Evolutionary conservation across 2,888 invertebrate species (phyloP).

Genomic region (Aleiodes leptofemur): DNA sequence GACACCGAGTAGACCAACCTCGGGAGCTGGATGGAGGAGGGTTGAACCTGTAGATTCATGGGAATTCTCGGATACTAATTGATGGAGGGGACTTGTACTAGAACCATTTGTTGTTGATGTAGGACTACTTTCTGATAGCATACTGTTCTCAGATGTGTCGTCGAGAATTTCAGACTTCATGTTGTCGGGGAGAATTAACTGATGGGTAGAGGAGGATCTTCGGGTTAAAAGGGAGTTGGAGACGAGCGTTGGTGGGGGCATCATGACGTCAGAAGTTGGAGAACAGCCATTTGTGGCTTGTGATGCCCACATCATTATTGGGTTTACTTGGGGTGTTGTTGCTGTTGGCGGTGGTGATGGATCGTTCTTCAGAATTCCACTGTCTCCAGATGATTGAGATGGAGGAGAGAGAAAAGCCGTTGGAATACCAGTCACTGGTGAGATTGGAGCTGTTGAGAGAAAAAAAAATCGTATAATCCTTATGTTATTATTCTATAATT

Average conservation of each 20-base stretch:
- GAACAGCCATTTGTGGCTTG: slow-evolving; percentile 44
- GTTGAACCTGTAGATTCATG: slow-evolving; percentile 62
- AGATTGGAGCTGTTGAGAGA: slow-evolving; percentile 61
- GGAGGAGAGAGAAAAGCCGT: slow-evolving; percentile 54
- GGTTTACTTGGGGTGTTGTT: slow-evolving; percentile 57
- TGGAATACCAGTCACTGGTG: slow-evolving; percentile 59
- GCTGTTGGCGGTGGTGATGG: slow-evolving; percentile 60
- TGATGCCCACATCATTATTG: slow-evolving; percentile 71
- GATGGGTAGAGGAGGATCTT: slow-evolving; percentile 78
- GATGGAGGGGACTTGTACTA: slow-evolving; percentile 67
- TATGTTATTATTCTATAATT: too few species aligned
- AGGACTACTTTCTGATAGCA: slow-evolving; percentile 74
- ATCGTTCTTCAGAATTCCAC: slow-evolving; percentile 65
- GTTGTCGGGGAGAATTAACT: slow-evolving; percentile 78
- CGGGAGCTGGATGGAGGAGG: slow-evolving; percentile 63
- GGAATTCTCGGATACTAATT: slow-evolving; percentile 76
- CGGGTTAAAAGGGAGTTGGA: slow-evolving; percentile 77
- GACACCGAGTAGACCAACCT: slow-evolving; percentile 68
- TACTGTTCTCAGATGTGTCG: slow-evolving; percentile 83
- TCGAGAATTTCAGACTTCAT: slow-evolving; percentile 80
- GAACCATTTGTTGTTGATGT: slow-evolving; percentile 66
- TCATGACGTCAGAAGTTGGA: slow-evolving; percentile 79
- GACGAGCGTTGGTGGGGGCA: slow-evolving; percentile 81
- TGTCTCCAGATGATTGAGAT: slow-evolving; percentile 54
- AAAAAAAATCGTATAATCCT: not conserved